A percentile compares a stretch with the other conserved stretches of the same genome.
These are phyloP conservation scores for Plotosus lineatus DNA, from an alignment of 2,113 vertebrate species.

Conservation along the genomic window DNA sequence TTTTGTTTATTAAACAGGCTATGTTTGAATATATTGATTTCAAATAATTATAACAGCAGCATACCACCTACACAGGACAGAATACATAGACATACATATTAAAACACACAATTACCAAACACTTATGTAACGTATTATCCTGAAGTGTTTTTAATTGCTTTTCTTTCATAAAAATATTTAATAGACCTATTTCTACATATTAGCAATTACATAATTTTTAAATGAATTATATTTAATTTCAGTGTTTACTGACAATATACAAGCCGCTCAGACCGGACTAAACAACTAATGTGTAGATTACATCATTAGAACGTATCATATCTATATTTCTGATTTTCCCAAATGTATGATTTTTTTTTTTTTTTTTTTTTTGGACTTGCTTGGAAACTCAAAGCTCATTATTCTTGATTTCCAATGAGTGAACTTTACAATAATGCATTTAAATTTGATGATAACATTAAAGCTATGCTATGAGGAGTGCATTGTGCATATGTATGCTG, in stretches of 20 bases:
- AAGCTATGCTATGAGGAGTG: slow-evolving; percentile 44
- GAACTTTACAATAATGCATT: slow-evolving; percentile 12
- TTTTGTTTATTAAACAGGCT: neutral
- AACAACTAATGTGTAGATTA: neutral
- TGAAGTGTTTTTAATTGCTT: neutral
- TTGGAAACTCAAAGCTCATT: slow-evolving; percentile 9
- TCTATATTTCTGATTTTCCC: neutral
- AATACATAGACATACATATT: neutral
- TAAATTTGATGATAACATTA: neutral
- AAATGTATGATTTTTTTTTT: neutral
- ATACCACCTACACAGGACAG: neutral
- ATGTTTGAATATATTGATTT: neutral
- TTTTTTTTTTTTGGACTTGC: neutral
- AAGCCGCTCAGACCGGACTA: neutral
- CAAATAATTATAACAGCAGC: neutral
- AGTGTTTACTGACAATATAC: neutral
- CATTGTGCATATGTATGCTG: slow-evolving; percentile 71
- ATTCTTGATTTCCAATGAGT: slow-evolving; percentile 5
- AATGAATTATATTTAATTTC: neutral
- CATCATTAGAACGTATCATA: neutral
- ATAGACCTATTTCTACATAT: too few relatives aligned
- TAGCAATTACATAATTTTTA: neutral
- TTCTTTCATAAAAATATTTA: neutral
- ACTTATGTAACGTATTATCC: neutral
- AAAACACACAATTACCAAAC: neutral